A percentile compares a stretch with the other conserved stretches of the same genome.
These are phyloP conservation scores for Leucozona laternaria DNA, from an alignment of 2,888 invertebrate species.

Conservation along the genomic window DNA sequence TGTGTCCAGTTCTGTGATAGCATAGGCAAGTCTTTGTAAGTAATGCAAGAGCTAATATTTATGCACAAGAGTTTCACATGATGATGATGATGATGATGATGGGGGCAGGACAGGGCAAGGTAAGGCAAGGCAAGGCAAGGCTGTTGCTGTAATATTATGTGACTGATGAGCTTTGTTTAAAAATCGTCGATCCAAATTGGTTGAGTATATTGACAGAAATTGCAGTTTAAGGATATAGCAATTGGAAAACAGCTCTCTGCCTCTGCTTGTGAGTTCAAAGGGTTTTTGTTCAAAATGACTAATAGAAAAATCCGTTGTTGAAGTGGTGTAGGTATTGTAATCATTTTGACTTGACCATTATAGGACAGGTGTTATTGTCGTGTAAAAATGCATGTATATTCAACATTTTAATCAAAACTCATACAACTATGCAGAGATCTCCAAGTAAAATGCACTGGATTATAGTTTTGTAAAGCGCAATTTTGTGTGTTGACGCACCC, in stretches of 20 bases:
- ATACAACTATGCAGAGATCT: too few species aligned
- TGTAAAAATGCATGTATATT: too few species aligned
- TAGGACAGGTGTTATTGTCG: too few species aligned
- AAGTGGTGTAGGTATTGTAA: too few species aligned
- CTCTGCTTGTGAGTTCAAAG: not conserved
- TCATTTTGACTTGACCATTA: too few species aligned
- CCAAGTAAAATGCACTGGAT: too few species aligned
- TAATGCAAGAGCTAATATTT: constrained; percentile 50
- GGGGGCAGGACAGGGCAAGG: too few species aligned
- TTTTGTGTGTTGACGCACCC: too few species aligned
- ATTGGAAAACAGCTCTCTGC: not conserved
- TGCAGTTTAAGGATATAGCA: not conserved
- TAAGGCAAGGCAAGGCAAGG: too few species aligned
- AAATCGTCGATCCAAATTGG: constrained; percentile 66
- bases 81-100: not conserved
- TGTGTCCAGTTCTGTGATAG: constrained; percentile 40
- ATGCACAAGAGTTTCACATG: constrained; percentile 41
- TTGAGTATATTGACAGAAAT: constrained; percentile 56
- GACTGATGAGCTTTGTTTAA: constrained; percentile 22
- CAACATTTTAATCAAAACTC: too few species aligned
- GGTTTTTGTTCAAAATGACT: not conserved
- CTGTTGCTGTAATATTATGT: not conserved
- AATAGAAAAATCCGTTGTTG: too few species aligned
- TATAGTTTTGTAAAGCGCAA: too few species aligned
- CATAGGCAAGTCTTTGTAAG: constrained; percentile 30